phyloP scores from a whole-genome alignment of 2,797 vertebrate species.

The Furcifer pardalis region DNA sequence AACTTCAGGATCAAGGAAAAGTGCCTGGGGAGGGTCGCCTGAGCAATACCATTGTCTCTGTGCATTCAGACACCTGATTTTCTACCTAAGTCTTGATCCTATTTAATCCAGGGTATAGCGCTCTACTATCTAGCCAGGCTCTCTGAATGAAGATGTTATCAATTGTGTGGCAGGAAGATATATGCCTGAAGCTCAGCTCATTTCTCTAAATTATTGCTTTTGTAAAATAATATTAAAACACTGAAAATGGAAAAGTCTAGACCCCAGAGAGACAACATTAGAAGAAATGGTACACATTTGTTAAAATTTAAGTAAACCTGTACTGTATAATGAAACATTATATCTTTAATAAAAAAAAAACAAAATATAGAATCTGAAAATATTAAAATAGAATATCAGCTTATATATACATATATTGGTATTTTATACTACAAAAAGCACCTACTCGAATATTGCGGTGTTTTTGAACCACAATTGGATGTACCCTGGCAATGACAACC shows the following conservation, averaged over 20 bases:
- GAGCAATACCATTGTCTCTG: background rate
- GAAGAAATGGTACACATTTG: background rate
- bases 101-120: background rate
- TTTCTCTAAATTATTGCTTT: background rate
- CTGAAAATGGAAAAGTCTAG: background rate
- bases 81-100: background rate
- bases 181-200: background rate
- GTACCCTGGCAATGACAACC: too few relatives aligned
- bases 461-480: too few relatives aligned
- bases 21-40: background rate
- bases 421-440: too few relatives aligned
- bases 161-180: background rate
- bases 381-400: background rate
- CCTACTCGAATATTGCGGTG: too few relatives aligned
- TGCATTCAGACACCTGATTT: background rate
- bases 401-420: too few relatives aligned
- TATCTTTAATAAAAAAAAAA: too few relatives aligned
- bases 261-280: background rate
- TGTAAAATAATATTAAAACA: background rate
- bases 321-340: too few relatives aligned
- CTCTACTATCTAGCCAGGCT: too few relatives aligned
- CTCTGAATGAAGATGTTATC: background rate
- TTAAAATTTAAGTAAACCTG: background rate
- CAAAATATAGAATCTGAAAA: too few relatives aligned
- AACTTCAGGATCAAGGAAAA: background rate